Conservation (phyloP, 2,888 invertebrate species). For the Allolobophora icterica region DNA sequence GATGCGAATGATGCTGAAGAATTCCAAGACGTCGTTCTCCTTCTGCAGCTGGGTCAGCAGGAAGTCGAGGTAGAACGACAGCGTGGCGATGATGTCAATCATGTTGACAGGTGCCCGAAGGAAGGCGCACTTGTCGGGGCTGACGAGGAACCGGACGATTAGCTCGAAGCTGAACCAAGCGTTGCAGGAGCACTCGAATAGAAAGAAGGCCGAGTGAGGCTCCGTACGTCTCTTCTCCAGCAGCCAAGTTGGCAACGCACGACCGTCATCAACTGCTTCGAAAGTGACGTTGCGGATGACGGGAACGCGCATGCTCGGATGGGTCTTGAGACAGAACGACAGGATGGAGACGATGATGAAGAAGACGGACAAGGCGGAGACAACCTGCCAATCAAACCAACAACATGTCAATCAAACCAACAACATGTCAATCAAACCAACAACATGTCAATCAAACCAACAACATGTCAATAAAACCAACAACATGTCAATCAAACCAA, state of each 20-base stretch:
- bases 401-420: background rate
- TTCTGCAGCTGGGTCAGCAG: constrained; percentile 32
- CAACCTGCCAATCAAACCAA: constrained; percentile 76
- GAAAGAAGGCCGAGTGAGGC: constrained; percentile 39
- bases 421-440: background rate
- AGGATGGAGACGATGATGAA: constrained; percentile 95
- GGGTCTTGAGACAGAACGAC: constrained; percentile 94
- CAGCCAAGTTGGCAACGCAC: constrained; percentile 69
- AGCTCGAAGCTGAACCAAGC: constrained; percentile 42
- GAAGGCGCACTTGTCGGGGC: constrained; percentile 36
- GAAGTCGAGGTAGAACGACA: constrained; percentile 40
- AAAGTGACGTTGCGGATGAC: constrained; percentile 60
- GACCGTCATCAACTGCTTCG: background rate
- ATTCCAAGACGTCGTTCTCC: constrained; percentile 40
- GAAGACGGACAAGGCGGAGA: constrained; percentile 89
- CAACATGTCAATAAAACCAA: background rate
- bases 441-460: background rate
- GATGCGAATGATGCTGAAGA: constrained; percentile 43
- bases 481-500: background rate
- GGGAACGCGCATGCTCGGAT: constrained; percentile 74
- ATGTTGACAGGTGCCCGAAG: constrained; percentile 39
- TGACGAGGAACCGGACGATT: constrained; percentile 39
- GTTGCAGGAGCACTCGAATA: constrained; percentile 41
- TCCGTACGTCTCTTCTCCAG: constrained; percentile 37
- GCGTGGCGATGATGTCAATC: constrained; percentile 40